phyloP scores from a whole-genome alignment of 2,113 vertebrate species.

The Pseudopipra pipra region DNA sequence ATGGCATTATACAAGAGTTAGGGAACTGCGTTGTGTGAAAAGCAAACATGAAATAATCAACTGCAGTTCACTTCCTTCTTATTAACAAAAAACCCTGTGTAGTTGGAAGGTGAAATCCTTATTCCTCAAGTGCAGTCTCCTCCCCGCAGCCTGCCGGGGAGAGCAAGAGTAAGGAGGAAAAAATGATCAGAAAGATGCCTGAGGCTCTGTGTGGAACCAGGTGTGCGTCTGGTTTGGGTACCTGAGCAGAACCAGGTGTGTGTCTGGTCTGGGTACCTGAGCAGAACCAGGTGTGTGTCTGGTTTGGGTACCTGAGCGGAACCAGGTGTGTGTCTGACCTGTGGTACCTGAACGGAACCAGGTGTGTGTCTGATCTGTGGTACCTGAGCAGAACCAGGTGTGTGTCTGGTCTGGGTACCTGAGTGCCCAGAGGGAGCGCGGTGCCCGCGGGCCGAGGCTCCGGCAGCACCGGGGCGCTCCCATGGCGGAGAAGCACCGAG shows the following conservation, averaged over 20 bases:
- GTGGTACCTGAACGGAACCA: too few relatives aligned
- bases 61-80: accelerated
- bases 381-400: too few relatives aligned
- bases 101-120: background rate
- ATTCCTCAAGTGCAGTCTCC: background rate
- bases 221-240: background rate
- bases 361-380: too few relatives aligned
- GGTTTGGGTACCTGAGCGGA: too few relatives aligned
- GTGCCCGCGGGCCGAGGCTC: background rate
- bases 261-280: background rate
- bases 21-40: background rate
- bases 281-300: too few relatives aligned
- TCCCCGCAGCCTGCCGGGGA: background rate
- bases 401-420: too few relatives aligned
- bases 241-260: too few relatives aligned
- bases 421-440: background rate
- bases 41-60: background rate
- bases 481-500: background rate
- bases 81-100: background rate
- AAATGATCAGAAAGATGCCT: accelerated
- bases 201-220: background rate
- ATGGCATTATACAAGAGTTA: accelerated
- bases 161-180: accelerated
- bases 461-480: background rate
- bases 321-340: too few relatives aligned